Conservation (phyloP, 1,140 invertebrate species). For the Camponotus floridanus region DNA sequence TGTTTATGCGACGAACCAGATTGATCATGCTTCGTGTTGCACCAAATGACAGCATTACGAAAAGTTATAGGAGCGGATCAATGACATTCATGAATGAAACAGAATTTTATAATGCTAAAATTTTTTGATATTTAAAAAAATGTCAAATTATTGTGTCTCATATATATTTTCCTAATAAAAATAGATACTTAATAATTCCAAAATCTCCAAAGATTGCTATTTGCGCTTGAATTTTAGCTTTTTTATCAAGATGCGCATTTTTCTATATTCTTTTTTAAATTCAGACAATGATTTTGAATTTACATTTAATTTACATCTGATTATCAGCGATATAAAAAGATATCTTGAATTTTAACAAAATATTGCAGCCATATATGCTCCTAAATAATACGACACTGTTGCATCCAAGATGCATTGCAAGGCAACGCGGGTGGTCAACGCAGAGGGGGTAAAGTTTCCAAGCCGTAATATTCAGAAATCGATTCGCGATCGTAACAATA, state of each 20-base stretch:
- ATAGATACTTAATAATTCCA: not conserved
- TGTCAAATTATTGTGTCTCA: not conserved
- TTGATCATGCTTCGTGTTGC: constrained; percentile 64
- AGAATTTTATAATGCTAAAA: not conserved
- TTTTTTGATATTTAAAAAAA: not conserved
- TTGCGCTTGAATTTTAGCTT: not conserved
- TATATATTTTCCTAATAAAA: not conserved
- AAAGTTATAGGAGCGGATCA: constrained; percentile 73
- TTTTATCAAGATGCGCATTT: not conserved
- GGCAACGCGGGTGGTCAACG: constrained; percentile 55
- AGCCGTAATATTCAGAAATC: not conserved
- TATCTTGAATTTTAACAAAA: constrained; percentile 3
- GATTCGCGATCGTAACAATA: not conserved
- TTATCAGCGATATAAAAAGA: too few species aligned
- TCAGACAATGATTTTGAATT: not conserved
- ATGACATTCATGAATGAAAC: constrained; percentile 63
- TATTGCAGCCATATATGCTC: not conserved
- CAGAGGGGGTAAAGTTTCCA: not conserved
- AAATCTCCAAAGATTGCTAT: not conserved
- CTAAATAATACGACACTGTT: constrained; percentile 55
- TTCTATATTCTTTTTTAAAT: not conserved
- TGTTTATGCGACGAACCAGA: constrained; percentile 55
- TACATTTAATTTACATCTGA: not conserved
- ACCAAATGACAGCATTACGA: constrained; percentile 63
- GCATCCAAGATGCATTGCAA: constrained; percentile 54